Conservation (phyloP, 1,140 invertebrate genomes). For the Hermetia illucens region DNA sequence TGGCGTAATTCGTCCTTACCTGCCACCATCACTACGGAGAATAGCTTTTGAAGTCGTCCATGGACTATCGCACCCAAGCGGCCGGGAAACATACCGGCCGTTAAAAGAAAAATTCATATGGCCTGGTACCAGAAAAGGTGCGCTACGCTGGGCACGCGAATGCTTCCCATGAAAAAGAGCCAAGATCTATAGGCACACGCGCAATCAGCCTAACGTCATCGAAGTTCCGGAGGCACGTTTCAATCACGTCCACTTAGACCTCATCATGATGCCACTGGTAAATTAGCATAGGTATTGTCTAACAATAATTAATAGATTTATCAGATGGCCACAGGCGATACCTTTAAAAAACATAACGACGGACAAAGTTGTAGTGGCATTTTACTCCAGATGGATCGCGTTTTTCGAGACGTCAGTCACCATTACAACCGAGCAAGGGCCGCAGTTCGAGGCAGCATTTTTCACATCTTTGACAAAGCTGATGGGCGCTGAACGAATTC, state of each 20-base stretch:
- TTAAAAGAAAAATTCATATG: background rate
- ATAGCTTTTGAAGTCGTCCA: background rate
- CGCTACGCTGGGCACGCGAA: background rate
- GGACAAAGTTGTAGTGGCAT: constrained; percentile 12
- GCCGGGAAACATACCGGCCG: background rate
- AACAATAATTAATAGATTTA: constrained; percentile 18
- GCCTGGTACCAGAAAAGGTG: background rate
- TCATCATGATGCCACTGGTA: constrained; percentile 14
- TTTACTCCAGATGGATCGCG: constrained; percentile 18
- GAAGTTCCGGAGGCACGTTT: constrained; percentile 6
- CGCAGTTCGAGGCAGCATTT: constrained; percentile 18
- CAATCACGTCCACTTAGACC: constrained; percentile 19
- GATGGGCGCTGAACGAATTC: constrained; percentile 9
- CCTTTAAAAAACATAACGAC: constrained; percentile 19
- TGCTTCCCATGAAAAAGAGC: constrained; percentile 15
- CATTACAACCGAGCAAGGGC: constrained; percentile 20
- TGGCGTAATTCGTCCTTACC: background rate
- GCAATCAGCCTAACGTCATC: background rate
- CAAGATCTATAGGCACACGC: constrained; percentile 15
- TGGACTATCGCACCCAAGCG: background rate
- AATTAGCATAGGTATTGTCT: constrained; percentile 10
- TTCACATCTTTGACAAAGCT: constrained; percentile 10
- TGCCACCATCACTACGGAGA: background rate
- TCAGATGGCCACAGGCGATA: constrained; percentile 27
- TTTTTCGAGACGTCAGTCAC: constrained; percentile 11